Evolutionary conservation across 1,140 invertebrate genomes (phyloP).

Genomic region (Philopotamus ludificatus): DNA sequence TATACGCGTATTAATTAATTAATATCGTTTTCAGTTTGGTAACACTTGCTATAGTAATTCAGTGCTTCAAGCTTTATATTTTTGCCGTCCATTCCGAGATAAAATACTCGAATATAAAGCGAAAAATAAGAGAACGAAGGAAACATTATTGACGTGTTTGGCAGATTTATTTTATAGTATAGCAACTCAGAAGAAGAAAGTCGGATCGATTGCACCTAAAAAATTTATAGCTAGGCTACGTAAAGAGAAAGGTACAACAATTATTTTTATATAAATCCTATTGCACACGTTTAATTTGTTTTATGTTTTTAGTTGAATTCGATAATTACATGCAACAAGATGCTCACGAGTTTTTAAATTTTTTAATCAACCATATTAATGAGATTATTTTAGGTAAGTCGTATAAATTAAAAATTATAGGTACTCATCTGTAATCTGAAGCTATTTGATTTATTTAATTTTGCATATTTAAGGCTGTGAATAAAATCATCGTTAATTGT

Average conservation of each 20-base stretch:
- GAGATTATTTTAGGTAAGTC: constrained; percentile 84
- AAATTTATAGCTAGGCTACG: constrained; percentile 97
- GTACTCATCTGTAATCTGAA: too few species aligned
- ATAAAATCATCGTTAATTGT: too few species aligned
- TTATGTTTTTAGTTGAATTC: constrained; percentile 83
- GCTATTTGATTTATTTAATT: too few species aligned
- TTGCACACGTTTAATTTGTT: neutral
- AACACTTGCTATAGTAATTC: constrained; percentile 99
- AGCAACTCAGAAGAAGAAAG: constrained; percentile 99
- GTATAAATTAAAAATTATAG: too few species aligned
- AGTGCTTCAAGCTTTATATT: constrained; percentile 98
- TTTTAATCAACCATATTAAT: constrained; percentile 95
- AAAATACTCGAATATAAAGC: constrained; percentile 98
- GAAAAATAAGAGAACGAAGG: constrained; percentile 96
- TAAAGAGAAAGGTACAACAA: constrained; percentile 90
- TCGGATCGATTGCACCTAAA: constrained; percentile 98
- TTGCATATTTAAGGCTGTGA: too few species aligned
- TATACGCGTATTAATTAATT: neutral
- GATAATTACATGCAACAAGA: constrained; percentile 99
- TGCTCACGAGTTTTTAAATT: constrained; percentile 99
- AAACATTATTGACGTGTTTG: constrained; percentile 95
- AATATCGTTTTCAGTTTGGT: constrained; percentile 82
- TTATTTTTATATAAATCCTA: neutral
- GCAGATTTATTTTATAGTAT: constrained; percentile 99
- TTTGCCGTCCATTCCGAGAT: constrained; percentile 98